A percentile compares a stretch with the other conserved stretches of the same genome.
Conservation (phyloP, 2,113 vertebrate genomes). For the Cepphus grylle region DNA sequence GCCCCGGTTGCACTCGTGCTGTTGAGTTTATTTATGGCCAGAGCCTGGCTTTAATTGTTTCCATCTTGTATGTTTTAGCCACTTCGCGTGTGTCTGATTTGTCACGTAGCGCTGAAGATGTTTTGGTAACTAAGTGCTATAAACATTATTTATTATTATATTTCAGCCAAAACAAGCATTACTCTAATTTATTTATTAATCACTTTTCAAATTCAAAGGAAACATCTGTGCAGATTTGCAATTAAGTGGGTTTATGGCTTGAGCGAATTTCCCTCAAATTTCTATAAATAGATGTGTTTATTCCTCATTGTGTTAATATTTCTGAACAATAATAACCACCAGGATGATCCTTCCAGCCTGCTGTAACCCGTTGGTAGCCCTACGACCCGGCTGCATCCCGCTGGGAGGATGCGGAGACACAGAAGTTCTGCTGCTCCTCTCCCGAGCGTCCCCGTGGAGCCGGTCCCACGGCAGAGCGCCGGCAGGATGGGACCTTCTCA, state of each 20-base stretch:
- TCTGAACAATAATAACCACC: not conserved
- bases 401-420: not conserved
- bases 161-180: constrained; percentile 48
- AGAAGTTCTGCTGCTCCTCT: not conserved
- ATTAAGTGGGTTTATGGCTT: constrained; percentile 18
- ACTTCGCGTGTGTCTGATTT: not conserved
- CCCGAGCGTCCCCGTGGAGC: not conserved
- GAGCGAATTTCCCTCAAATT: constrained; percentile 9
- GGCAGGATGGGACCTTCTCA: not conserved
- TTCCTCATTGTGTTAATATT: constrained; percentile 12
- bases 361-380: not conserved
- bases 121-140: not conserved
- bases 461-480: not conserved
- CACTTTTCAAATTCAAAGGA: constrained; percentile 48
- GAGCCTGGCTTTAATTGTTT: not conserved
- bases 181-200: constrained; percentile 59
- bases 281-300: not conserved
- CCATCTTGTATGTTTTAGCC: not conserved
- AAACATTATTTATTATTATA: not conserved
- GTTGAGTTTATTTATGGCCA: not conserved
- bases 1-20: not conserved
- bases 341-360: not conserved
- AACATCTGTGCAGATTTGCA: constrained; percentile 59
- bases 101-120: not conserved
- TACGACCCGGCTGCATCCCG: not conserved